These are phyloP conservation scores for Teinopalpus imperialis DNA, from an alignment of 2,888 invertebrate species.

Conservation along the genomic window DNA sequence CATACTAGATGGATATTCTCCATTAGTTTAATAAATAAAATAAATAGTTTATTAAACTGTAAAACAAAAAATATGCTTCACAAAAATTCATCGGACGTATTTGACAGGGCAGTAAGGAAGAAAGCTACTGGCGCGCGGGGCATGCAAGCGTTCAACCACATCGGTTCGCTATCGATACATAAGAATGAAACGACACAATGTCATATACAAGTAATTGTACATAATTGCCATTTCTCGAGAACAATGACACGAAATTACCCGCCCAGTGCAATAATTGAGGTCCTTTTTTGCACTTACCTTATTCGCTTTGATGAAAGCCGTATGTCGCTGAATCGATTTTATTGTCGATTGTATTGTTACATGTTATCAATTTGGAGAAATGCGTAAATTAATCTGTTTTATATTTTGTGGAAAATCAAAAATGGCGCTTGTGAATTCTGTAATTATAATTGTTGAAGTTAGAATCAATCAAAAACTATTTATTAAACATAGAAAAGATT, in stretches of 20 bases:
- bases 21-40: too few relatives aligned
- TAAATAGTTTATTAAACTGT: too few relatives aligned
- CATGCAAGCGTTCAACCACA: conserved; percentile 59
- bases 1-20: too few relatives aligned
- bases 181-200: conserved; percentile 68
- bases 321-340: conserved; percentile 49
- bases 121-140: conserved; percentile 47
- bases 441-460: too few relatives aligned
- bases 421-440: too few relatives aligned
- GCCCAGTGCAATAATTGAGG: conserved; percentile 75
- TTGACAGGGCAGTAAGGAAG: conserved; percentile 35
- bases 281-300: conserved; percentile 54
- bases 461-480: too few relatives aligned
- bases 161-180: conserved; percentile 71
- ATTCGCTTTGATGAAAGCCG: conserved; percentile 68
- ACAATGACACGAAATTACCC: conserved; percentile 78
- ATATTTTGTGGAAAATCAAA: background rate
- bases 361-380: conserved; percentile 30
- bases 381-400: conserved; percentile 22
- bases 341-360: conserved; percentile 40
- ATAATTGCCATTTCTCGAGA: conserved; percentile 80
- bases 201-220: conserved; percentile 80
- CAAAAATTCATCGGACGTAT: too few relatives aligned
- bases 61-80: too few relatives aligned
- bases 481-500: too few relatives aligned